Conservation (phyloP, 2,797 vertebrate genomes). For the Intellagama lesueurii region DNA sequence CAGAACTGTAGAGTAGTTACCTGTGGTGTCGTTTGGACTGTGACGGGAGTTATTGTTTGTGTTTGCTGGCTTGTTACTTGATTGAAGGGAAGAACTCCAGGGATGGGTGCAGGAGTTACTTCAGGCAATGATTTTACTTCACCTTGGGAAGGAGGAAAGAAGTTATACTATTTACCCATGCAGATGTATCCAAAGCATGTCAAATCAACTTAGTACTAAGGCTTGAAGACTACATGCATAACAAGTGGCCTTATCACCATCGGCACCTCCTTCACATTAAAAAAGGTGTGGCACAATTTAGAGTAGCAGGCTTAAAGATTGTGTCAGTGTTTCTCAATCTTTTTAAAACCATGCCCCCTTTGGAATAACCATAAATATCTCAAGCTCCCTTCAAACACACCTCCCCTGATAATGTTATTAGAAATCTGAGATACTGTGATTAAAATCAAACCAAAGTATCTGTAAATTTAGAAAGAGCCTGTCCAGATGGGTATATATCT, state of each 20-base stretch:
- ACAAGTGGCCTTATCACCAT: not conserved
- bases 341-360: not conserved
- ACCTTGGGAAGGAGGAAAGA: constrained; percentile 43
- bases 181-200: not conserved
- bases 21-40: constrained; percentile 90
- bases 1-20: constrained; percentile 72
- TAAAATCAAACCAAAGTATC: no score
- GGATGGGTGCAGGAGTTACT: constrained; percentile 69
- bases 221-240: not conserved
- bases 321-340: not conserved
- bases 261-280: not conserved
- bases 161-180: not conserved
- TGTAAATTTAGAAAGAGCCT: no score
- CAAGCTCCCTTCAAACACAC: no score
- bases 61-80: constrained; percentile 80
- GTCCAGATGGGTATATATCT: no score
- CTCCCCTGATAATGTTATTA: no score
- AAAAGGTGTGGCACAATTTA: not conserved
- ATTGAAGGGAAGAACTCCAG: constrained; percentile 77
- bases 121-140: constrained; percentile 79
- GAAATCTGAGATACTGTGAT: no score
- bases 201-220: not conserved
- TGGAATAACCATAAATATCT: not conserved
- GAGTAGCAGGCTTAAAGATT: not conserved
- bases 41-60: constrained; percentile 79